Conservation (phyloP, 2,113 vertebrate genomes). For the Neogale vison region DNA sequence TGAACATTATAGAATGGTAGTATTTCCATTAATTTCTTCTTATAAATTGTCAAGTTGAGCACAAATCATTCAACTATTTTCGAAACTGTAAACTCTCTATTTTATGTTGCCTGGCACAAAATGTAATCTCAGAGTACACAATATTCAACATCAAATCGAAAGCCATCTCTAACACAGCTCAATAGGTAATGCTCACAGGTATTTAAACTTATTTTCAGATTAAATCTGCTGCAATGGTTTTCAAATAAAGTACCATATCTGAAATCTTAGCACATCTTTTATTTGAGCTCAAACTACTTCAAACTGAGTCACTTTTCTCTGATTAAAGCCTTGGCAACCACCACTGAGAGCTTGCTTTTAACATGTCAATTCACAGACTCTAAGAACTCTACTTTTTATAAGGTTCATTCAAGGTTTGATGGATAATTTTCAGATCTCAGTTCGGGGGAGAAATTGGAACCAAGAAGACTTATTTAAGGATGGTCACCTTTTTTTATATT, state of each 20-base stretch:
- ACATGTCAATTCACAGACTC: not conserved
- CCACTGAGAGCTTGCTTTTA: not conserved
- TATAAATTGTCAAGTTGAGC: not conserved
- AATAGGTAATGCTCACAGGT: not conserved
- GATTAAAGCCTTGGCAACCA: not conserved
- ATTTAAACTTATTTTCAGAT: constrained; percentile 33
- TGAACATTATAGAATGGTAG: not conserved
- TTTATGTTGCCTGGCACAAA: not conserved
- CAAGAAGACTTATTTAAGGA: not conserved
- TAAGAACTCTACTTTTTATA: not conserved
- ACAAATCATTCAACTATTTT: not conserved
- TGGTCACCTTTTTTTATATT: not conserved
- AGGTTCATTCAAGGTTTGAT: not conserved
- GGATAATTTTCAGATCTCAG: not conserved
- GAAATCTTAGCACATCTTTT: constrained; percentile 3
- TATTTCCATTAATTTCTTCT: not conserved
- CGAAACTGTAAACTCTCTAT: not conserved
- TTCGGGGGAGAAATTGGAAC: not conserved
- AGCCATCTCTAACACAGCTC: not conserved
- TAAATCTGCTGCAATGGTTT: not conserved
- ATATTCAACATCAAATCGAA: constrained; percentile 8
- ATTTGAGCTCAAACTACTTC: constrained; percentile 28
- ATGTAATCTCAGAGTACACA: not conserved
- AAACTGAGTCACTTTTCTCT: not conserved
- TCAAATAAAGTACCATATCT: not conserved